Evolutionary conservation across 1,140 invertebrate species (phyloP), one percentile per base, ranked within the genome.

Genomic region (Lepidostoma basale): DNA sequence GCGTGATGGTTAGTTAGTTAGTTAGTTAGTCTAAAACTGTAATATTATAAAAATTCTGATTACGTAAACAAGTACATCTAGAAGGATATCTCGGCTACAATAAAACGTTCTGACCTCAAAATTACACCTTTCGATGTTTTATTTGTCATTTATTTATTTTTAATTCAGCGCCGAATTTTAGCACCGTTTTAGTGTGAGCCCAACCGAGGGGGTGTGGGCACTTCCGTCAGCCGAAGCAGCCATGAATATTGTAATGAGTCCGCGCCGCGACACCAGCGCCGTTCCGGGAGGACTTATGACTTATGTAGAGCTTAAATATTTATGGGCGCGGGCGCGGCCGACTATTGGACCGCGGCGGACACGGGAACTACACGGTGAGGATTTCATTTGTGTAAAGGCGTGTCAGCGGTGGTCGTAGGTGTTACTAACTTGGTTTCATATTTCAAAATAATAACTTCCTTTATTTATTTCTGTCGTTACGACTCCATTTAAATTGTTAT

Each of bases 291-390:
- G 45, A 49, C 45, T 49, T 49, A 49, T 49, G 45, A 49, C 45
- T 49, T 49, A 49, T 49, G 45, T 49, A 25, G 45, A 4, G n/a
- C 45, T 49, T 23, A 49, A 49, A 49, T 49, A 49, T 49, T 49
- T 49, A 49, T 49, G 23, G 18, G 25, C 45, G 20, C 16, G 8
- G n/a, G 20, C 45, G 23, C 45, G 45, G 45, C 45, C 18, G n/a
- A 49, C 45, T 18, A 49, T 49, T 49, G 45, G n/a, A 49, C 20
- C 45, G 45, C 45, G 25, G 18, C 20, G 44, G 16, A 47, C 12
- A 20, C 44, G 3, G 2, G 18, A 6, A 9, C n/a, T 20, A 47
- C 22, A 18, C n/a, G 5, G 2, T 20, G 10, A n/a, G 14, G 2
- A 20, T 20, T 10, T 4, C 8, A 12, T n/a, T n/a, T 12, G 5